Base-by-base conservation (phyloP, 2,113 vertebrate genomes). In the Tachycineta bicolor region DNA sequence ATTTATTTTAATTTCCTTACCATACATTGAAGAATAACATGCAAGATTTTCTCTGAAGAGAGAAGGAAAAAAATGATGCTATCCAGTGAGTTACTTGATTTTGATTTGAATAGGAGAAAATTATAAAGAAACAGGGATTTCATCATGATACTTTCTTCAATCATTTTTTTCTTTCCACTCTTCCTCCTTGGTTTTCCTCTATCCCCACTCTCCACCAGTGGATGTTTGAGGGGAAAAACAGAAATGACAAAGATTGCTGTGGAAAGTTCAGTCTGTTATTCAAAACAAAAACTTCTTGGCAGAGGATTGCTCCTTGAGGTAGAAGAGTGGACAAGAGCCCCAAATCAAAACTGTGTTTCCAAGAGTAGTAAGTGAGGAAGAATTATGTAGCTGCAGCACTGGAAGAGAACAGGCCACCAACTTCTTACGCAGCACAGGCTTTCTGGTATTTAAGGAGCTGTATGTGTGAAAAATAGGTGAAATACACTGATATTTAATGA, bases 241-340 rank as follows among this genome's bases (percentile, higher is more conserved):
- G 69, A 92, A 96, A 93, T 83, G 39, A 79, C 3, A 22, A 59
- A 76, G 39, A 86, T 68, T 55, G 56, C n/a, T 94, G 75, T 94
- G 86, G 56, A 96, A 52, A 62, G 44, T 76, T 92, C 58, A 81
- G 67, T 81, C 82, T 92, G 76, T 63, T 50, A 87, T 89, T 96
- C 60, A 20, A 11, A 96, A 41, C 46, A 22, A 94, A 96, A 96
- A 60, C 26, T 83, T 44, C 59, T 93, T 94, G 83, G 63, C 79
- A 93, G 84, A 85, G 37, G 68, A 71, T 64, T 86, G 12, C 6
- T 94, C 14, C 87, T 68, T 8, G 1, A 90, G 47, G 50, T 91
- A 89, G 41, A 95, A 80, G 62, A 86, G 62, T 74, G 70, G 65
- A 77, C 75, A 92, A 52, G 28, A 82, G 37, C 44, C 74, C 50